phyloP scores from a whole-genome alignment of 2,888 invertebrate species.

The Torymus auratus region DNA sequence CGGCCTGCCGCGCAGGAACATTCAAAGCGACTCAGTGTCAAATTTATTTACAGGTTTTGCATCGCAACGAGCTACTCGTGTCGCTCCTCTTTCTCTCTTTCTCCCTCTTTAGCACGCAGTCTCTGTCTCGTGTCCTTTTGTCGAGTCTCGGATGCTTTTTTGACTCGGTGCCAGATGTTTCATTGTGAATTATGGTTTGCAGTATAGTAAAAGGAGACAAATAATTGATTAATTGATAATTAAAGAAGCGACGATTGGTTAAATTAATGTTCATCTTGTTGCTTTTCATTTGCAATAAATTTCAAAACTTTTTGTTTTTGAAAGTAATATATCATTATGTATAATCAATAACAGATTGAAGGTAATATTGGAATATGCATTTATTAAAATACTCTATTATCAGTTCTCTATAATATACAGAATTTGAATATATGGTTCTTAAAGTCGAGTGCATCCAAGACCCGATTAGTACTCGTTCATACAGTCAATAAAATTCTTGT shows the following conservation, averaged over 20 bases:
- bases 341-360: background rate
- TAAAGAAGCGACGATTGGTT: too few species aligned
- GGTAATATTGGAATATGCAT: background rate
- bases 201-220: too few species aligned
- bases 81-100: background rate
- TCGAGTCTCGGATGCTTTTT: slow-evolving; percentile 9
- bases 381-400: background rate
- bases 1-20: slow-evolving; percentile 54
- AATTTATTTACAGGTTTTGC: slow-evolving; percentile 66
- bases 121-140: background rate
- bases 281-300: too few species aligned
- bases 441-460: too few species aligned
- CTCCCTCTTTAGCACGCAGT: background rate
- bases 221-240: too few species aligned
- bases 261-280: too few species aligned
- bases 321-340: too few species aligned
- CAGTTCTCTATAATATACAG: too few species aligned
- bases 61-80: slow-evolving; percentile 32
- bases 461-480: background rate
- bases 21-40: slow-evolving; percentile 62
- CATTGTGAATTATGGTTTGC: too few species aligned
- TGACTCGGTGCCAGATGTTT: background rate
- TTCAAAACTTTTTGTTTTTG: too few species aligned
- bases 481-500: slow-evolving; percentile 7
- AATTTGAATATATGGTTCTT: too few species aligned